Evolutionary conservation across 2,888 invertebrate genomes (phyloP), one percentile per base, ranked within the genome.

Genomic region (Agriopis aurantiaria): DNA sequence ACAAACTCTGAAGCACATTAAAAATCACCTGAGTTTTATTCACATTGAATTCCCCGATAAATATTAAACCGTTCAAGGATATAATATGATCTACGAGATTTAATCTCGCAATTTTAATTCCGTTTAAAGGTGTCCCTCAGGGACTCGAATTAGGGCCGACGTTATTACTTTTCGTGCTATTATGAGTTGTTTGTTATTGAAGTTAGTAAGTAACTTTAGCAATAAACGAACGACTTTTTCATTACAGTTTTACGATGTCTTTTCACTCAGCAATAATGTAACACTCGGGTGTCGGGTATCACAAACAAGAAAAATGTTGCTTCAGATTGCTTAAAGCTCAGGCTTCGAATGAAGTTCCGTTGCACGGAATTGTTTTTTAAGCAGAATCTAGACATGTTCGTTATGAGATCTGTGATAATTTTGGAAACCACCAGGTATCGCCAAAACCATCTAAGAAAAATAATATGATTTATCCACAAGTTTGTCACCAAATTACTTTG

Each of bases 211-310:
- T 65, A 53, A 68, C 58, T 68, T 69, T 40, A n/a, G 65, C 69
- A 75, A 69, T 75, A 79, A 79, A 78, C 74, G 69, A 72, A 72
- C 71, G 76, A 78, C 80, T 80, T 87, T 87, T 87, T 82, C 67
- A 73, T 85, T 85, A 84, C 77, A 78, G 79, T 86, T 89, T 90
- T 87, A 89, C 83, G 86, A 85, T 75, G 76, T 77, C 76, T 80
- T 86, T 85, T 80, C 75, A 75, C 72, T 79, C 71, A 71, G 78
- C 74, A 80, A 79, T 80, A 83, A 83, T 81, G 83, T 78, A 75
- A 75, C 78, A 80, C 78, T 82, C 73, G 8, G 8, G 8, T 43
- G 43, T 7, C 8, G 48, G 53, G 53, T 55, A 76, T 79, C 76
- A 76, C 76, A 78, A 81, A 81, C 77, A 81, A 81, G 78, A 72